Percentiles rank a stretch among this genome's conserved stretches.
These are phyloP conservation scores for Drosophila diplacantha DNA, from an alignment of 2,888 invertebrate species.

Conservation along the genomic window DNA sequence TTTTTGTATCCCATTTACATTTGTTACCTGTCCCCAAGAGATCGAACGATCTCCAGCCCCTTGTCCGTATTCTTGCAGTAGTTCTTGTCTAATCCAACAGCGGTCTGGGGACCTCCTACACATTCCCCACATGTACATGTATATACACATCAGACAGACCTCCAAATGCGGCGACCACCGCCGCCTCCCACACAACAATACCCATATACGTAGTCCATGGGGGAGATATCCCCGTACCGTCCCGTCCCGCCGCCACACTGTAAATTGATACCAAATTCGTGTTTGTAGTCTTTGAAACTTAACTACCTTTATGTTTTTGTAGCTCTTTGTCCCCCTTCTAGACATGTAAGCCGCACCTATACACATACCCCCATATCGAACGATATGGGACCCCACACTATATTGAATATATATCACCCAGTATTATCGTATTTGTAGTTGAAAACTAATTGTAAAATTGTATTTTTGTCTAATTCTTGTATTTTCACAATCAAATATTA, in stretches of 20 bases:
- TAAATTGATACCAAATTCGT: constrained; percentile 48
- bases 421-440: constrained; percentile 67
- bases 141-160: constrained; percentile 24
- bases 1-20: constrained; percentile 35
- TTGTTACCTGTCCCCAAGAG: constrained; percentile 28
- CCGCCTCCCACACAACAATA: constrained; percentile 35
- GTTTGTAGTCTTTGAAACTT: constrained; percentile 47
- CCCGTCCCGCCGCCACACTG: constrained; percentile 26
- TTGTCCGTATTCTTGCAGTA: constrained; percentile 46
- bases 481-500: constrained; percentile 68
- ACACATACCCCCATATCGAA: constrained; percentile 18
- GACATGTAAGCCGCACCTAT: constrained; percentile 54
- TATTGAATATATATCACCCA: constrained; percentile 43
- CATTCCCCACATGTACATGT: constrained; percentile 34
- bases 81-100: constrained; percentile 60
- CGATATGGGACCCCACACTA: constrained; percentile 21
- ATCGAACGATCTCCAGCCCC: constrained; percentile 26
- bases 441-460: constrained; percentile 75
- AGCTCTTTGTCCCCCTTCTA: constrained; percentile 44
- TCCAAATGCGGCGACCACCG: constrained; percentile 28
- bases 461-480: constrained; percentile 77
- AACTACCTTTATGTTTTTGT: constrained; percentile 48
- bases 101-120: constrained; percentile 32
- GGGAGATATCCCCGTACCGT: constrained; percentile 1
- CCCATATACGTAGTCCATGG: constrained; percentile 27